Evolutionary conservation across 2,113 vertebrate genomes (phyloP).

Genomic region (Microtus oregoni): DNA sequence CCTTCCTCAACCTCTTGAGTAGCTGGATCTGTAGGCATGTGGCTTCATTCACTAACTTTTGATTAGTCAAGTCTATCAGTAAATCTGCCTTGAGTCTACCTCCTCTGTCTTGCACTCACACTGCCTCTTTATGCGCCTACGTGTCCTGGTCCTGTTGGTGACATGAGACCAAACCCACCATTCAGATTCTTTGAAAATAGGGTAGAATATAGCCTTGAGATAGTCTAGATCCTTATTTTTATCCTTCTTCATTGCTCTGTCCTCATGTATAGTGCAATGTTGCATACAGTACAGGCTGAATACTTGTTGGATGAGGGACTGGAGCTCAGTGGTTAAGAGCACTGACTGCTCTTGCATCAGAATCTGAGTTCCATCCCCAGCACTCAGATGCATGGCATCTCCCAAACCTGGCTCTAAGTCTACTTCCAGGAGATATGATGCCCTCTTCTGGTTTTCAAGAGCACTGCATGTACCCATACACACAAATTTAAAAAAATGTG

Average conservation of each 20-base stretch:
- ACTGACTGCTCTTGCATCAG: background rate
- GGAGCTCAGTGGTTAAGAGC: background rate
- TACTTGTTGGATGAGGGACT: constrained; percentile 47
- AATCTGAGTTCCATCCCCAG: background rate
- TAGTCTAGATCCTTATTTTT: background rate
- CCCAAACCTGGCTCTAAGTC: background rate
- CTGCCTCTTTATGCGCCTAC: background rate
- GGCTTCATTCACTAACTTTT: background rate
- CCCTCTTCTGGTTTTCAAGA: background rate
- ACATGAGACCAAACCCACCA: constrained; percentile 39
- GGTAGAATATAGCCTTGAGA: constrained; percentile 15
- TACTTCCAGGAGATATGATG: background rate
- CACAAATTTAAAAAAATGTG: background rate
- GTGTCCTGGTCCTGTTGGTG: constrained; percentile 23
- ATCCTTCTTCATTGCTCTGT: background rate
- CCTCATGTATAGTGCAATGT: background rate
- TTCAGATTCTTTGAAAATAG: constrained; percentile 45
- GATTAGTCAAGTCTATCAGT: constrained; percentile 40
- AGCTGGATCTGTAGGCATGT: background rate
- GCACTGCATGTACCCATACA: background rate
- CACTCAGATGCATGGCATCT: background rate
- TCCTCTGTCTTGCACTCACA: background rate
- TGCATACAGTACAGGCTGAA: background rate
- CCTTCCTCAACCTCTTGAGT: background rate
- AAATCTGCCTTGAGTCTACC: constrained; percentile 54